Percentiles rank a stretch among this genome's conserved stretches.
Evolutionary conservation across 2,797 vertebrate species (phyloP).

Genomic region (Bryconaethiops microstoma): DNA sequence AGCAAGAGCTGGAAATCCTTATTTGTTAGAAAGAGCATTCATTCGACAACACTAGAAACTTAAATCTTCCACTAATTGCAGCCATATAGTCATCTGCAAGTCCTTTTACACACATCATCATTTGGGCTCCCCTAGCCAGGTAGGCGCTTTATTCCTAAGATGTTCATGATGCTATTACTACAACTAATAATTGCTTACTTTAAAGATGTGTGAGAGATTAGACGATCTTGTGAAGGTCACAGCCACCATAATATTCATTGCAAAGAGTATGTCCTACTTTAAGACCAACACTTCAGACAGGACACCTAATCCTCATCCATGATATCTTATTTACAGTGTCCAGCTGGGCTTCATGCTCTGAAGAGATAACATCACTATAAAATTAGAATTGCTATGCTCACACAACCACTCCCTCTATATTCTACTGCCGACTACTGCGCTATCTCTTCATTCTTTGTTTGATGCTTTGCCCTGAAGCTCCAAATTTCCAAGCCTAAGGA

Average conservation of each 20-base stretch:
- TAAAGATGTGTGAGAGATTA: slow-evolving; percentile 3
- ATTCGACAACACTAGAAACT: slow-evolving; percentile 12
- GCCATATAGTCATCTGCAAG: slow-evolving; percentile 14
- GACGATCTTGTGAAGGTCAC: background rate
- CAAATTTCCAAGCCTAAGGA: slow-evolving; percentile 34
- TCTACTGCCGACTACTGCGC: background rate
- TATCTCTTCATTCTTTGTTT: background rate
- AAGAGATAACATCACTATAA: background rate
- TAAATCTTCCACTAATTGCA: slow-evolving; percentile 37
- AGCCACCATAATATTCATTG: background rate
- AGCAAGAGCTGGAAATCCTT: slow-evolving; percentile 31
- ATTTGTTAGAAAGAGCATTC: slow-evolving; percentile 30
- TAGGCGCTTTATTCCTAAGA: background rate
- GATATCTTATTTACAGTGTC: slow-evolving; percentile 11
- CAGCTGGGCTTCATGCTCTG: background rate
- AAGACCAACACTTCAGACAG: slow-evolving; percentile 21
- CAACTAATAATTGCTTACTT: slow-evolving; percentile 41
- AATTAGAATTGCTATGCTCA: background rate
- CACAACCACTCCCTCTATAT: background rate
- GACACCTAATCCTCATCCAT: slow-evolving; percentile 11
- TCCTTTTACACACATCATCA: background rate
- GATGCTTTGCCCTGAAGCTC: slow-evolving; percentile 6
- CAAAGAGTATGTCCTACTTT: background rate
- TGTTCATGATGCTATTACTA: slow-evolving; percentile 32
- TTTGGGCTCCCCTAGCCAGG: background rate